Evolutionary conservation across 2,797 vertebrate genomes (phyloP).

Genomic region (Aplochiton taeniatus): DNA sequence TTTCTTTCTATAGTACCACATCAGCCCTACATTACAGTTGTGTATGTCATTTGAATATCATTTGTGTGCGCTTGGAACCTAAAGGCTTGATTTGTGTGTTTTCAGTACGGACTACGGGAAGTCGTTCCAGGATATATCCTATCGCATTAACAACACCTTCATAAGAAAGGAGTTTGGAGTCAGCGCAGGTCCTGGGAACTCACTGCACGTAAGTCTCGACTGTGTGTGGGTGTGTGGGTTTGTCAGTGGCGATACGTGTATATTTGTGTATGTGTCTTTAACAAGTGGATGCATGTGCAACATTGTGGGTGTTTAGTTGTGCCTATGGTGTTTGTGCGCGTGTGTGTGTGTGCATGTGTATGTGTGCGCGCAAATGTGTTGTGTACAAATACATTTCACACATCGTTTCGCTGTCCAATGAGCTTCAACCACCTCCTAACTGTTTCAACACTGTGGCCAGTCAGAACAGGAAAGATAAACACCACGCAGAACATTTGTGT

Average conservation of each 20-base stretch:
- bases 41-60: too few relatives aligned
- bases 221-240: neutral
- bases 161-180: slow-evolving; percentile 81
- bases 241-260: neutral
- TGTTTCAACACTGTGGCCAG: neutral
- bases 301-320: neutral
- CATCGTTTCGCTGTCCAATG: slow-evolving; percentile 1
- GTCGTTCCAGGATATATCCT: slow-evolving; percentile 78
- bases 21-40: too few relatives aligned
- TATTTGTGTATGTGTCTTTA: neutral
- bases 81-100: slow-evolving; percentile 1
- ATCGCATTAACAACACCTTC: slow-evolving; percentile 77
- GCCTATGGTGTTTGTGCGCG: neutral
- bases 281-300: neutral
- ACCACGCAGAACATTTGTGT: neutral
- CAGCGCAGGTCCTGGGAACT: slow-evolving; percentile 76
- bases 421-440: neutral
- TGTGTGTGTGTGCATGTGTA: neutral
- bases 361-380: neutral
- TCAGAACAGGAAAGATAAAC: neutral
- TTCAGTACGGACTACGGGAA: slow-evolving; percentile 80
- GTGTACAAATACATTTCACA: neutral
- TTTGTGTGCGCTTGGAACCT: neutral
- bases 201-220: slow-evolving; percentile 59
- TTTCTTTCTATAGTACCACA: too few relatives aligned